phyloP scores from a whole-genome alignment of 2,113 vertebrate genomes.

The Anseranas semipalmata region DNA sequence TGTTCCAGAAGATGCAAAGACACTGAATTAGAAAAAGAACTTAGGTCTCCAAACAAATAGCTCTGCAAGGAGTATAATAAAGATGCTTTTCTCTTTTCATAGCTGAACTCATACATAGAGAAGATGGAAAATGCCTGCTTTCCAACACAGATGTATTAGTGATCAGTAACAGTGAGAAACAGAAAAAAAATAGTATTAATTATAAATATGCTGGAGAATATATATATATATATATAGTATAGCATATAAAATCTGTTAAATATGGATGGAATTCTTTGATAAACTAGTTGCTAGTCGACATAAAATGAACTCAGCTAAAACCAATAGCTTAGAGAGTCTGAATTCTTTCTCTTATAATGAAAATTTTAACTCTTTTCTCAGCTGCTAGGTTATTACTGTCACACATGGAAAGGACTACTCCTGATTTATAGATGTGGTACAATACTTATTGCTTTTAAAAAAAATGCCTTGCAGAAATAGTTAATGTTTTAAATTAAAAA shows the following conservation, averaged over 20 bases:
- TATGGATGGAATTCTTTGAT: not conserved
- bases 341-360: not conserved
- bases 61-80: not conserved
- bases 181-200: not conserved
- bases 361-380: not conserved
- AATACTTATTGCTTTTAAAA: not conserved
- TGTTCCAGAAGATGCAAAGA: not conserved
- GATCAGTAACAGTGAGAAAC: not conserved
- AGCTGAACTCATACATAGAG: not conserved
- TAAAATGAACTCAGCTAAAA: not conserved
- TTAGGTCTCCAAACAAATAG: not conserved
- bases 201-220: not conserved
- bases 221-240: not conserved
- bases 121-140: not conserved
- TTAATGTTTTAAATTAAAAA: not conserved
- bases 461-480: not conserved
- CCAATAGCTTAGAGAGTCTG: not conserved
- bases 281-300: not conserved
- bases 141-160: not conserved
- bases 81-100: not conserved
- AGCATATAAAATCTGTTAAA: not conserved
- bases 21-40: not conserved
- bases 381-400: not conserved
- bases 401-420: not conserved
- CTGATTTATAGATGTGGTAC: not conserved